These are phyloP conservation scores for Erpetoichthys calabaricus DNA, from an alignment of 2,797 vertebrate genomes.

Conservation along the genomic window DNA sequence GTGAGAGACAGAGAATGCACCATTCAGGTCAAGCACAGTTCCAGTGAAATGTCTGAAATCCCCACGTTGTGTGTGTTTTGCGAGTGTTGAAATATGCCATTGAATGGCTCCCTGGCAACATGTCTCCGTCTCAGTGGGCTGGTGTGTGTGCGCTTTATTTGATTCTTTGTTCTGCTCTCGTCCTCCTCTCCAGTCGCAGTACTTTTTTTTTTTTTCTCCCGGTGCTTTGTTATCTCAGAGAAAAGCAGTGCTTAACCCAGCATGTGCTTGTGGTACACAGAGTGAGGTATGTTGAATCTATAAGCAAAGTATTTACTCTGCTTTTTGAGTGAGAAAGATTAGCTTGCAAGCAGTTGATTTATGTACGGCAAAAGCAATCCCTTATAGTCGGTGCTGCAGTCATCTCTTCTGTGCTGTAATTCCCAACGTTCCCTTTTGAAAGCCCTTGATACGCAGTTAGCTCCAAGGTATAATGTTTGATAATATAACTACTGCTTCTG, in stretches of 20 bases:
- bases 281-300: constrained; percentile 51
- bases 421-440: constrained; percentile 67
- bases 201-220: too few species aligned
- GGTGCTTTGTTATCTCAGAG: constrained; percentile 21
- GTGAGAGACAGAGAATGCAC: too few species aligned
- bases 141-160: too few species aligned
- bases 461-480: constrained; percentile 90
- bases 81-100: too few species aligned
- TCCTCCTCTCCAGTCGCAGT: too few species aligned
- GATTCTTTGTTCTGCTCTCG: too few species aligned
- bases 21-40: too few species aligned
- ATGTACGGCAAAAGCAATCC: constrained; percentile 67
- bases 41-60: too few species aligned
- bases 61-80: too few species aligned
- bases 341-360: constrained; percentile 76
- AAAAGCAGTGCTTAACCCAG: constrained; percentile 51
- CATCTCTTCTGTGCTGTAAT: constrained; percentile 58
- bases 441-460: constrained; percentile 81
- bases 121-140: too few species aligned
- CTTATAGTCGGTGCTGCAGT: constrained; percentile 60
- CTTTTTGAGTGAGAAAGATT: constrained; percentile 64
- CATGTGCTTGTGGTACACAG: constrained; percentile 45
- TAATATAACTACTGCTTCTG: constrained; percentile 91
- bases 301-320: constrained; percentile 60
- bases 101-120: too few species aligned